Base-by-base conservation (phyloP, 2,888 invertebrate genomes). In the Parochlus steinenii region DNA sequence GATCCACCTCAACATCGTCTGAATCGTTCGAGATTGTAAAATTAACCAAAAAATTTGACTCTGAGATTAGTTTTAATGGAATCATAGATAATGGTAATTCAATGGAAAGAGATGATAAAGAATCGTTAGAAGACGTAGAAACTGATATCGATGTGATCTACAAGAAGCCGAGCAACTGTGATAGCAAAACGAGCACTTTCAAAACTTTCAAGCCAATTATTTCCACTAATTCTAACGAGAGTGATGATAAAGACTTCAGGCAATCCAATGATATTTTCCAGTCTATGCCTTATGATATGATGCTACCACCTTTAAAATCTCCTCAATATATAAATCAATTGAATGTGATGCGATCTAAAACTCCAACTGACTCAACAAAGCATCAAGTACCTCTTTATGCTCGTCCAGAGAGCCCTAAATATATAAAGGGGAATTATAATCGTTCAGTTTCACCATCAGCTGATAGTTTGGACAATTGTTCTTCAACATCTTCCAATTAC, bases 341-440 rank as follows among this genome's bases (percentile, higher is more conserved):
- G 20, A 33, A 33, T 14, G 33, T 27, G 27, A 33, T 33, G 33
- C 25, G 33, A 6, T 23, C 26, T 4, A 33, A 33, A 26, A 12
- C 26, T 14, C 8, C 14, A 29, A 33, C 14, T 6, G 28, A 34
- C 14, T 5, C 28, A 14, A 10, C 12, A 6, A 27, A 26, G 34
- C 34, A 10, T n/a, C 30, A 34, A 20, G 20, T 28, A 23, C 22
- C 28, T 12, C 28, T 34, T 15, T 34, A 34, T 20, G 55, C 57
- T 1, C 54, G 54, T 3, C 54, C 56, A 4, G 56, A 54, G 11
- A 53, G 54, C 34, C 54, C 54, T 1, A 45, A 50, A 4, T 44
- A 52, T 6, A 39, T 51, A 37, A 54, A 54, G 47, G 47, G 40
- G 47, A 49, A 3, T 51, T 47, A 29, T 51, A 53, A 19, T 49